Evolutionary conservation across 2,113 vertebrate species (phyloP), one percentile per base, ranked within the genome.

Genomic region (Percopsis transmontana): DNA sequence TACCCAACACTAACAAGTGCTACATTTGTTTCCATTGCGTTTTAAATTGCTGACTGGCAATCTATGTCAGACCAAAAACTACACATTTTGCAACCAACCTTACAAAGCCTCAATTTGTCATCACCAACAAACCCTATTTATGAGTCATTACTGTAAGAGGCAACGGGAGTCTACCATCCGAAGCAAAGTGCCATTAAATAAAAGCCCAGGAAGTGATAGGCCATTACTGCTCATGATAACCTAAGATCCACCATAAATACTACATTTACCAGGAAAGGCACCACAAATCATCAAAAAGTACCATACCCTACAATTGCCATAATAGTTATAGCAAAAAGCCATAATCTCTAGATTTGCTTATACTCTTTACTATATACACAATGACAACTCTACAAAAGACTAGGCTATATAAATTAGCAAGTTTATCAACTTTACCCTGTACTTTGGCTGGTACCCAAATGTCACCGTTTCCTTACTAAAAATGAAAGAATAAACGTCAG

Each of bases 111-210:
- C 6, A 16, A 63, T 81, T 65, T 9, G 72, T 45, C 57, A 27
- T 77, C 54, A 76, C 70, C 44, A 53, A 13, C 62, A 44, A 20
- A 61, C 19, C 13, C 67, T 27, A 52, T 41, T 51, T 39, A 15
- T 66, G 47, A 84, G 33, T 76, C 58, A 79, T 48, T 57, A 27
- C 19, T 74, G 24, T 1, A 59, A 50, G 47, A 62, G 20, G 10
- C 13, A 23, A 58, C 0, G 5, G 14, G 40, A 77, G 60, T 66
- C 10, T 68, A 74, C 56, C 41, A 39, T 57, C 15, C 55, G 40
- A 13, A 39, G 14, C 20, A 15, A 51, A 0, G 33, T 27, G 51
- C 41, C 45, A 54, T 64, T 66, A 40, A 24, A n/a, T 14, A 2
- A 40, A 44, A 44, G 56, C 33, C 24, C 47, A 69, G 9, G 48